phyloP scores from a whole-genome alignment of 2,113 vertebrate species.

The Atherinomorus stipes region DNA sequence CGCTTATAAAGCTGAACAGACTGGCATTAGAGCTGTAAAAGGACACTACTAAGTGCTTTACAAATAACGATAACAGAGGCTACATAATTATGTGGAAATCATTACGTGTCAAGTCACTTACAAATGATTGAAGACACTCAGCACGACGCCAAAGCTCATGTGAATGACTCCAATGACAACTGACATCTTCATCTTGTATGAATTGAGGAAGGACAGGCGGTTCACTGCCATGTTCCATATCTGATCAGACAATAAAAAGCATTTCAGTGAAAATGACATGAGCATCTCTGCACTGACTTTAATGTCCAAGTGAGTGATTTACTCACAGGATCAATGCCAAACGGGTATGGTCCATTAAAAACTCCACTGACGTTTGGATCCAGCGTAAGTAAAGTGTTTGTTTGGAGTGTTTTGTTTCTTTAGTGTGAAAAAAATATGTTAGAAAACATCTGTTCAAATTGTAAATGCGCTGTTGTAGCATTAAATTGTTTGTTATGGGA shows the following conservation, averaged over 20 bases:
- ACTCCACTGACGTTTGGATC: slow-evolving; percentile 93
- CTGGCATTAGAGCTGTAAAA: background rate
- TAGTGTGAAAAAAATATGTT: background rate
- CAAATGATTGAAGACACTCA: slow-evolving; percentile 96
- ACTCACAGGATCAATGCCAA: slow-evolving; percentile 96
- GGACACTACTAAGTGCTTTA: background rate
- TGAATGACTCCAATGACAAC: slow-evolving; percentile 93
- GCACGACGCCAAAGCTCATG: slow-evolving; percentile 94
- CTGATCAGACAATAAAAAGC: slow-evolving; percentile 61
- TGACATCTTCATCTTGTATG: slow-evolving; percentile 99
- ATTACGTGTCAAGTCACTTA: slow-evolving; percentile 81
- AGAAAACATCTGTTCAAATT: background rate
- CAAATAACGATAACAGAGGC: background rate
- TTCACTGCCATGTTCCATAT: slow-evolving; percentile 98
- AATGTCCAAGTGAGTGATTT: background rate
- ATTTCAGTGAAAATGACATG: background rate
- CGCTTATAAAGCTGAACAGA: background rate
- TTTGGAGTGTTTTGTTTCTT: slow-evolving; percentile 83
- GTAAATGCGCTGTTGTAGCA: background rate
- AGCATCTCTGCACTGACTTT: background rate
- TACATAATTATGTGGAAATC: background rate
- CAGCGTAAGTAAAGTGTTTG: slow-evolving; percentile 83
- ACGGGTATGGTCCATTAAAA: slow-evolving; percentile 90
- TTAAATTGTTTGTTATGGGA: background rate
- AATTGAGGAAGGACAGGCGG: slow-evolving; percentile 96